Base-by-base conservation (phyloP, 2,797 vertebrate species). In the Oreochromis grahami region DNA sequence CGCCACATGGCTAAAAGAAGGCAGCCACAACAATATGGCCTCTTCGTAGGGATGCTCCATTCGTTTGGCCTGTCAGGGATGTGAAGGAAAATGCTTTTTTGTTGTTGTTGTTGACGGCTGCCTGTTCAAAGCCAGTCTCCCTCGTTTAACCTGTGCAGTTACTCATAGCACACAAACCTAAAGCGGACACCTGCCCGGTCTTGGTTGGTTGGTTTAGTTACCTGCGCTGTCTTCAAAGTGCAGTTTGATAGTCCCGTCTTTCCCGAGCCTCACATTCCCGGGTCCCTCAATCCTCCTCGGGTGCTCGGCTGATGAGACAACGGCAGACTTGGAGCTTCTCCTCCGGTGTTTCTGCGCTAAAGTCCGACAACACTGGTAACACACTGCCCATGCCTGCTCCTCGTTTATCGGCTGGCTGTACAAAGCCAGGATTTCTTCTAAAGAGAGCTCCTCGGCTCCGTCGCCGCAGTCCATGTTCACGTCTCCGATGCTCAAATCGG, bases 301-400 rank as follows among this genome's bases (percentile, higher is more conserved):
- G 19, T 50, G 86, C 13, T 84, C 90, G 29, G 2, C 89, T 21
- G 86, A 88, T 2, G 93, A 56, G 2, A 86, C 84, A 2, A 88
- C 94, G 80, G 91, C 86, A 48, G 94, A 90, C 77, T 92, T 95
- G 74, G 87, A 86, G 83, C 92, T 55, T 87, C 84, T 96, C 84
- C 94, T 89, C 80, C 92, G 87, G 4, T 84, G 91, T 79, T 88
- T 94, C 34, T 93, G 95, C 38, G 91, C 92, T 84, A 99, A 91
- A 43, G 95, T 95, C 78, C 96, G 93, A 91, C 98, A 98, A 84
- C 98, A 97, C 87, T 99, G 98, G 85, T 97, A 99, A 80, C 98
- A 99, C 38, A 99, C 98, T 3, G 98, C 98, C 98, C 98, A 99
- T 3, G 98, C 98, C 94, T 99, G 98, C 88, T 99, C 98, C 95